Evolutionary conservation across 2,797 vertebrate genomes (phyloP).

Genomic region (Tapirus indicus): DNA sequence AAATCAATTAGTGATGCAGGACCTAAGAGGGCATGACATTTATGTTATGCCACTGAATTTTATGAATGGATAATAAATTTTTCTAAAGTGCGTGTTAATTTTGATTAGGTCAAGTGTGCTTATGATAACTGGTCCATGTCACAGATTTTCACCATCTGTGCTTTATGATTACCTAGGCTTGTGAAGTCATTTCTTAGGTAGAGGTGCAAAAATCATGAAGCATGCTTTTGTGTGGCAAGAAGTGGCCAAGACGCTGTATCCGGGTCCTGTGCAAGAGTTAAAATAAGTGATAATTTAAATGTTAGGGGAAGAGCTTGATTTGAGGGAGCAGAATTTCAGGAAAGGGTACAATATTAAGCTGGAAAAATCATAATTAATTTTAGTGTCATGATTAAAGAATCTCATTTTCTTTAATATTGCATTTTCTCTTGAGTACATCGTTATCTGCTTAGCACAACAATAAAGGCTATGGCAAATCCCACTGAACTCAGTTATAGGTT

Average conservation of each 20-base stretch:
- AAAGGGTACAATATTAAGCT: not conserved
- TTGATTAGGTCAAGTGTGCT: not conserved
- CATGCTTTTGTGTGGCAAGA: not conserved
- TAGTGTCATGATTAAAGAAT: not conserved
- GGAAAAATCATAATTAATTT: not conserved
- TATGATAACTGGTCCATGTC: not conserved
- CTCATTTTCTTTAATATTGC: not conserved
- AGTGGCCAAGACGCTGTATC: not conserved
- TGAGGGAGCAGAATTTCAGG: not conserved
- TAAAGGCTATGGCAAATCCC: not conserved
- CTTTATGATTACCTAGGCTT: not conserved
- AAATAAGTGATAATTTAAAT: not conserved
- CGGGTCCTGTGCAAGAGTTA: not conserved
- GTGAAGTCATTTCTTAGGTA: not conserved
- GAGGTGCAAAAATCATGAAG: not conserved
- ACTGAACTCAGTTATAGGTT: not conserved
- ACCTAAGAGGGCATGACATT: slow-evolving; percentile 53
- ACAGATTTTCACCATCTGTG: not conserved
- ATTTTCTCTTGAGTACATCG: not conserved
- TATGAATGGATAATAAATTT: slow-evolving; percentile 56
- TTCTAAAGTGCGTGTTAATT: slow-evolving; percentile 55
- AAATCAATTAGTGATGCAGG: slow-evolving; percentile 80
- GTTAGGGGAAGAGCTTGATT: not conserved
- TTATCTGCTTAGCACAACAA: not conserved
- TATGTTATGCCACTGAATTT: slow-evolving; percentile 45